These are phyloP conservation scores for Rhopalosiphum padi DNA, from an alignment of 1,140 invertebrate species.

Conservation along the genomic window DNA sequence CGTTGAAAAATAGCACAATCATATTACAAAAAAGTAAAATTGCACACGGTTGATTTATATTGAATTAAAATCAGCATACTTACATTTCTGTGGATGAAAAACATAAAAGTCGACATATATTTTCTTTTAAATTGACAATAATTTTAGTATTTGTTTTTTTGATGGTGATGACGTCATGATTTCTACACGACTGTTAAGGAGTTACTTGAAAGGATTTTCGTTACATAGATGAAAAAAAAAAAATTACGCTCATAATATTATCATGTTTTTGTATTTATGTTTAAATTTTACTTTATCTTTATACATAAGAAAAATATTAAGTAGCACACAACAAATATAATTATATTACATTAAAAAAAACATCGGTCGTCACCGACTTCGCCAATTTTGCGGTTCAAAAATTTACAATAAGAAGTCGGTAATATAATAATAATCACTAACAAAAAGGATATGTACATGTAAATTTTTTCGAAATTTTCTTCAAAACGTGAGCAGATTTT, in stretches of 20 bases:
- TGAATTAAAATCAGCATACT: background rate
- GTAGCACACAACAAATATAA: conserved; percentile 56
- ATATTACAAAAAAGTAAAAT: background rate
- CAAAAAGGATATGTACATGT: conserved; percentile 50
- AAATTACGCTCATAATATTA: background rate
- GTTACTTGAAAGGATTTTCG: background rate
- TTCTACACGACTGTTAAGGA: background rate
- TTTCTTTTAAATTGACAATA: background rate
- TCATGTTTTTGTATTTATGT: conserved; percentile 37
- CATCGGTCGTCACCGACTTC: background rate
- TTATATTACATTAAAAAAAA: conserved; percentile 27
- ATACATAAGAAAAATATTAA: conserved; percentile 42
- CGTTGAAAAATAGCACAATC: background rate
- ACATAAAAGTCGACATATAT: background rate
- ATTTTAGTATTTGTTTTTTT: too few species aligned
- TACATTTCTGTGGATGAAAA: background rate
- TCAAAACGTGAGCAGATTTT: conserved; percentile 56
- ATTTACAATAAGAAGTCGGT: conserved; percentile 10
- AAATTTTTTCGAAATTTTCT: conserved; percentile 23
- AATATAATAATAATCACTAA: conserved; percentile 44
- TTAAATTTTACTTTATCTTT: conserved; percentile 43
- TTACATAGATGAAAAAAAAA: background rate
- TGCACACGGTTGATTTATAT: background rate
- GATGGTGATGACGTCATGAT: too few species aligned
- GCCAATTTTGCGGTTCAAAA: conserved; percentile 8